Percentiles rank a stretch among this genome's conserved stretches.
Evolutionary conservation across 2,113 vertebrate species (phyloP).

Genomic region (Phalacrocorax pelagicus): DNA sequence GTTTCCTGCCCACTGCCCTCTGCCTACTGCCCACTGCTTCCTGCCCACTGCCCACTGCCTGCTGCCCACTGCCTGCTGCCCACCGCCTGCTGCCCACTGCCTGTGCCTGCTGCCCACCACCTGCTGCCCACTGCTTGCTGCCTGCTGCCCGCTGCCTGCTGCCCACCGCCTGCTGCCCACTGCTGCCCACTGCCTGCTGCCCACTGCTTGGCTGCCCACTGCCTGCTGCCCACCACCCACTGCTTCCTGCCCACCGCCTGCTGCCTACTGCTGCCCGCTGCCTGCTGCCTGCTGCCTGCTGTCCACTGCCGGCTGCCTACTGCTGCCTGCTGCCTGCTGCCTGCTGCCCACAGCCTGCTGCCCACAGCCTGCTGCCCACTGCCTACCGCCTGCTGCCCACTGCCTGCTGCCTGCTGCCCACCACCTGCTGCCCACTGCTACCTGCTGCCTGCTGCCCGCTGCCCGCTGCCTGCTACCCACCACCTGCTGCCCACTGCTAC

Average conservation of each 20-base stretch:
- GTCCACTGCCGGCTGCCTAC: background rate
- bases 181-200: accelerated
- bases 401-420: accelerated
- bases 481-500: background rate
- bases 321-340: background rate
- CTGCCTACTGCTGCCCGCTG: no score
- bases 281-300: background rate
- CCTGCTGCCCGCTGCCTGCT: background rate
- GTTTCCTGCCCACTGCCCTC: background rate
- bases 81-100: no score
- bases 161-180: background rate
- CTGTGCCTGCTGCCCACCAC: no score
- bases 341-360: background rate
- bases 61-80: no score
- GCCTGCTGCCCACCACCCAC: accelerated
- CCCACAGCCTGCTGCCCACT: background rate
- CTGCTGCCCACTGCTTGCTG: accelerated
- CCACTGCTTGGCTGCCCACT: background rate
- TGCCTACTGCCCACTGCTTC: background rate
- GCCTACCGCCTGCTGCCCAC: background rate
- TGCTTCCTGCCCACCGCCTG: background rate
- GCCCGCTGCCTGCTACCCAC: background rate
- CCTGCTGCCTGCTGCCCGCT: accelerated
- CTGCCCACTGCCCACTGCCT: accelerated
- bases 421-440: no score